Evolutionary conservation across 1,140 invertebrate species (phyloP), one percentile per base, ranked within the genome.

Genomic region (Vollenhovia emeryi): DNA sequence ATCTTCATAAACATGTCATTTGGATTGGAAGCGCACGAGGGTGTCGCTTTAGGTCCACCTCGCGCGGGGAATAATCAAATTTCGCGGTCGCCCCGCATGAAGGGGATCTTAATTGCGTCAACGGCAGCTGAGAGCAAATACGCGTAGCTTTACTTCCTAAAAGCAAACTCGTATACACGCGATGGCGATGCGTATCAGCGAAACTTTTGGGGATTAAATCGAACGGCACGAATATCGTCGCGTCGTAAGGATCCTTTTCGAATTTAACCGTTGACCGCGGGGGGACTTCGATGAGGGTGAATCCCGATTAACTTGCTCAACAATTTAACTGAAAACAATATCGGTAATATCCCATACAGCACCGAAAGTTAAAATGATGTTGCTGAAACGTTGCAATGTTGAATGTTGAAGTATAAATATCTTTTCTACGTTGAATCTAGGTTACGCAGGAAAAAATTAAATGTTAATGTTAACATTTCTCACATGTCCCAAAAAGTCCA

Each of bases 1-100:
- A 79, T 79, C 60, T 66, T 66, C 45, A 50, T 79, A 79, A 79
- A 79, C 48, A 79, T 30, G 75, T 79, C 60, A 40, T 68, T 68
- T 79, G 59, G 30, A 79, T 50, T 21, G 36, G 48, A 55, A 68
- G 36, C 55, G 62, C 33, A 13, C 45, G 45, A 79, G 75, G n/a
- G 21, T 66, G 60, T 64, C 59, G 45, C 21, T 78, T 76, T 78
- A 78, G 43, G 59, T 45, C 27, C 3, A 3, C 75, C 15, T 68
- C 62, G 30, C 15, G 52, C 21, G 9, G 18, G 4, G 4, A 2
- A 6, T 68, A 79, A 79, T 79, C 76, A 79, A 79, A 79, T 79
- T 79, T 21, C 21, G 59, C 15, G 75, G 75, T 66, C 21, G 60
- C 59, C 30, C n/a, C 45, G 30, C 66, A 62, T 66, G 76, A 79